Conservation (phyloP, 2,113 vertebrate species). For the Sylvietta virens region DNA sequence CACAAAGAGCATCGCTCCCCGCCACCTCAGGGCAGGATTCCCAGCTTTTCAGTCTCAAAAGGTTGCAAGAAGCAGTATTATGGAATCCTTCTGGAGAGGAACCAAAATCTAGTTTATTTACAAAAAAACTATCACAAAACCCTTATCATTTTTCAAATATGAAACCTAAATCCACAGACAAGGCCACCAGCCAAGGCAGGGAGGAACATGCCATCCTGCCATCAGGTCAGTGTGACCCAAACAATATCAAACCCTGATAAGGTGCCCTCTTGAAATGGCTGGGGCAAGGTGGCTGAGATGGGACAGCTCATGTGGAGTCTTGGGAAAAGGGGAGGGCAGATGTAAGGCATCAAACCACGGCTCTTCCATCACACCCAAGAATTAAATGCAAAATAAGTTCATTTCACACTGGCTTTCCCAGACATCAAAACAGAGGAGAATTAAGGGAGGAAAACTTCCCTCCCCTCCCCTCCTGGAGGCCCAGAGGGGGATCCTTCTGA, state of each 20-base stretch:
- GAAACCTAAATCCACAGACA: slow-evolving; percentile 18
- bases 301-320: not conserved
- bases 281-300: not conserved
- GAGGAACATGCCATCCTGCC: slow-evolving; percentile 1
- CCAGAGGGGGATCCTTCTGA: not conserved
- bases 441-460: not conserved
- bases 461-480: not conserved
- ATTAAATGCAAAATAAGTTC: not conserved
- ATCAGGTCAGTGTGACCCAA: not conserved
- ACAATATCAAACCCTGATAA: slow-evolving; percentile 10
- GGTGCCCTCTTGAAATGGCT: not conserved
- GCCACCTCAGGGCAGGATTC: not conserved
- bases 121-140: not conserved
- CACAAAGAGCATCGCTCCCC: not conserved
- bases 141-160: slow-evolving; percentile 40
- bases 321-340: not conserved
- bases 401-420: not conserved
- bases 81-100: not conserved
- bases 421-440: not conserved
- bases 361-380: not conserved
- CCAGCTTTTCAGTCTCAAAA: not conserved
- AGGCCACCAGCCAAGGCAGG: slow-evolving; percentile 8
- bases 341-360: not conserved
- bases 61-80: not conserved
- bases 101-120: slow-evolving; percentile 22